Percentiles rank a stretch among this genome's conserved stretches.
Conservation (phyloP, 2,797 vertebrate genomes). For the Sciurus carolinensis region DNA sequence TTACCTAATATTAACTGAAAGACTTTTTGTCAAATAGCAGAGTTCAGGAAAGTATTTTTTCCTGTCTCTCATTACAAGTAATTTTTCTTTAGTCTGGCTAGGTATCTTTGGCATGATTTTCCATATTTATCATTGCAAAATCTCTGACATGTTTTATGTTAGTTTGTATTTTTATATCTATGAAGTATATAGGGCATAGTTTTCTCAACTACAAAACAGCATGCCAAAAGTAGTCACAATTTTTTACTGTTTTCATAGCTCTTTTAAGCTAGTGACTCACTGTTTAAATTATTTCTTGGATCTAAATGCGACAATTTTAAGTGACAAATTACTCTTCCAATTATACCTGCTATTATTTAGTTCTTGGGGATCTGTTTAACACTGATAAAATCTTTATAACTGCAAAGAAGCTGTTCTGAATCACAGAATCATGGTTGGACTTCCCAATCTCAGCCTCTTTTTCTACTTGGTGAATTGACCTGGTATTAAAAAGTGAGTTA, state of each 20-base stretch:
- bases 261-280: constrained; percentile 39
- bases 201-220: constrained; percentile 54
- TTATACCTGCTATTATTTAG: constrained; percentile 32
- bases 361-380: neutral
- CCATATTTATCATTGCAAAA: constrained; percentile 47
- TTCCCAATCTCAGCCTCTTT: constrained; percentile 5
- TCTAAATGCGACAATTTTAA: constrained; percentile 43
- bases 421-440: neutral
- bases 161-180: constrained; percentile 28
- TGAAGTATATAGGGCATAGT: constrained; percentile 32
- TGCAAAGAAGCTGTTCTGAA: constrained; percentile 1
- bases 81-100: constrained; percentile 5
- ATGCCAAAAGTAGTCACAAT: constrained; percentile 53
- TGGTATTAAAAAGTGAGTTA: neutral
- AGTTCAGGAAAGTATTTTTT: neutral
- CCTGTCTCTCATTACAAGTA: neutral
- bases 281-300: constrained; percentile 62
- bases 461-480: neutral
- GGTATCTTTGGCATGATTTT: neutral
- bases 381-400: neutral
- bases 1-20: constrained; percentile 46
- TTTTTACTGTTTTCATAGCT: constrained; percentile 40
- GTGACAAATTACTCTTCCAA: constrained; percentile 49
- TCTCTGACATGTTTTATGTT: neutral
- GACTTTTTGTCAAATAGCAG: neutral